phyloP scores from a whole-genome alignment of 2,888 invertebrate species.

The Tiliacea aurago region DNA sequence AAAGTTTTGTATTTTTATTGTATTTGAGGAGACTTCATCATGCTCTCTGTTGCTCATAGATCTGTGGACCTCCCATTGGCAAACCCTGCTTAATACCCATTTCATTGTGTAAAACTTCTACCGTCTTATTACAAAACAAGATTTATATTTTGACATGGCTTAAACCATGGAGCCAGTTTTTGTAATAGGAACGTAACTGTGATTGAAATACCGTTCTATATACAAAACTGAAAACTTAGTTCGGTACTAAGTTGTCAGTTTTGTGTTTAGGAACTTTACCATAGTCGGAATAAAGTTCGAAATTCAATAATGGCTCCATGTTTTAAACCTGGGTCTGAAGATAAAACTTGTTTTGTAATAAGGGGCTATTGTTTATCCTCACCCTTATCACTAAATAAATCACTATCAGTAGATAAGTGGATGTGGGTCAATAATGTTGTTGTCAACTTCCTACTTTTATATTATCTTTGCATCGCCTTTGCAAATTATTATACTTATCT shows the following conservation, averaged over 20 bases:
- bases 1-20: not conserved
- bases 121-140: no score
- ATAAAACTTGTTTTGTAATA: no score
- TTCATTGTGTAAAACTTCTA: slow-evolving; percentile 36
- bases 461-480: slow-evolving; percentile 32
- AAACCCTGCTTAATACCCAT: slow-evolving; percentile 12
- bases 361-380: slow-evolving; percentile 30
- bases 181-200: no score
- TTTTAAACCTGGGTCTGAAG: no score
- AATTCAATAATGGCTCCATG: no score
- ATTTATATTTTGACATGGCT: no score
- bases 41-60: not conserved
- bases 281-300: no score
- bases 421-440: slow-evolving; percentile 50
- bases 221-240: no score
- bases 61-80: not conserved
- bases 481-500: slow-evolving; percentile 31
- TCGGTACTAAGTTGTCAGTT: no score
- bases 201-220: no score
- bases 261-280: no score
- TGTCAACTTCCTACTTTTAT: slow-evolving; percentile 35
- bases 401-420: slow-evolving; percentile 47
- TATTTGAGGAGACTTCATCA: not conserved
- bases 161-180: no score
- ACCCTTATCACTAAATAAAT: slow-evolving; percentile 11